A percentile compares a stretch with the other conserved stretches of the same genome.
These are phyloP conservation scores for Eledona agricola DNA, from an alignment of 2,888 invertebrate genomes.

Conservation along the genomic window DNA sequence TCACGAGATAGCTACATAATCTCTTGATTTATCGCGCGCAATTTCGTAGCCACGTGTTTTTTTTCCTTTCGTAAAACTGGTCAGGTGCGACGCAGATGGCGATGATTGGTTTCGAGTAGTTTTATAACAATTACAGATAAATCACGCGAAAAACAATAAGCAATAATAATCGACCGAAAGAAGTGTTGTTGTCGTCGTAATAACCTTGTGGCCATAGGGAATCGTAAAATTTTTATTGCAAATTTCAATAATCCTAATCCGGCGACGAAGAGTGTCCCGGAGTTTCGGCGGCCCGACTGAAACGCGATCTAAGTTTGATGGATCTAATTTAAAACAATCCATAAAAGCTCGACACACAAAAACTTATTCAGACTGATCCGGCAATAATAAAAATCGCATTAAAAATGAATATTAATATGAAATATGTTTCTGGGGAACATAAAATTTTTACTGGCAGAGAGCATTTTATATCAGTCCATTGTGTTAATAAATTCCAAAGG, in stretches of 20 bases:
- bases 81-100: too few relatives aligned
- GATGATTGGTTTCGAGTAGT: too few relatives aligned
- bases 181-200: constrained; percentile 11
- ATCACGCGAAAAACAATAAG: constrained; percentile 17
- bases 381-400: constrained; percentile 53
- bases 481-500: constrained; percentile 53
- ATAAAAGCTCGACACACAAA: constrained; percentile 24
- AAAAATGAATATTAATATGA: constrained; percentile 56
- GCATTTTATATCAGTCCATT: constrained; percentile 56
- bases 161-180: constrained; percentile 16
- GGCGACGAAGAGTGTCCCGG: constrained; percentile 1
- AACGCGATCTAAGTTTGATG: constrained; percentile 8
- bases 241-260: constrained; percentile 32
- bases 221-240: constrained; percentile 36
- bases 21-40: constrained; percentile 20
- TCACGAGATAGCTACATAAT: constrained; percentile 7
- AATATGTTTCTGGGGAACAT: constrained; percentile 53
- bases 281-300: constrained; percentile 8
- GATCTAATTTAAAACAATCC: constrained; percentile 32
- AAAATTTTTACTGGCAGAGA: constrained; percentile 54
- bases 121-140: constrained; percentile 17
- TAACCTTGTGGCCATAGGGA: constrained; percentile 23
- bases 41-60: too few relatives aligned
- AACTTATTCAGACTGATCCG: constrained; percentile 31
- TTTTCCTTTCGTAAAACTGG: too few relatives aligned